Base-by-base conservation (phyloP, 2,113 vertebrate species). In the Ophiodon elongatus region DNA sequence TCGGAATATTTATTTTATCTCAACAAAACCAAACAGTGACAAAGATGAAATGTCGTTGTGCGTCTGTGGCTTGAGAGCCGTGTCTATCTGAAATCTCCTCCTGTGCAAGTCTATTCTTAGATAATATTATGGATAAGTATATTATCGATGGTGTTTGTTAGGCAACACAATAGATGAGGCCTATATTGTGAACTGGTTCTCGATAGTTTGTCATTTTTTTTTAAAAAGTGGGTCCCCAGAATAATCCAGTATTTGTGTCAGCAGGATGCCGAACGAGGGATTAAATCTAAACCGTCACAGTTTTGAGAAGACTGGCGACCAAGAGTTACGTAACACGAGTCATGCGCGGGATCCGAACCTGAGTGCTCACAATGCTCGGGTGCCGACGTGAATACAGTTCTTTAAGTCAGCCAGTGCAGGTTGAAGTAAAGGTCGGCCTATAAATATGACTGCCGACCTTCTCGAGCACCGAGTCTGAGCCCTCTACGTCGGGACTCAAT, bases 341-440 rank as follows among this genome's bases (percentile, higher is more conserved):
- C 47, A 65, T 37, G 17, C 1, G 10, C 3, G 23, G 21, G 70
- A 65, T 59, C 39, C 52, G 15, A 59, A 80, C 67, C 67, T 39
- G 21, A 31, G 33, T 1, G 0, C 62, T 1, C 27, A 66, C 50
- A 52, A 60, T 60, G 47, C 62, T 64, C 9, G 0, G 31, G 2
- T 8, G 21, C 21, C 19, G 23, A 10, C 37, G 57, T 57, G n/a
- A 54, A 57, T 54, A 23, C 41, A 69, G 71, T 13, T 54, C 56
- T 76, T 60, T 57, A 70, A 37, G 80, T 66, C 47, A 56, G 81
- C 19, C 10, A 19, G 54, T 1, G 39, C 56, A 19, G 69, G 69
- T 41, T 73, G 52, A 83, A 17, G 73, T 69, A 86, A 89, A 89
- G 84, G 84, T 86, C 73, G 56, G 15, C 8, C 88, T 87, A 76